Evolutionary conservation across 2,888 invertebrate genomes (phyloP), one percentile per base, ranked within the genome.

Genomic region (Cacoxenus indagator): DNA sequence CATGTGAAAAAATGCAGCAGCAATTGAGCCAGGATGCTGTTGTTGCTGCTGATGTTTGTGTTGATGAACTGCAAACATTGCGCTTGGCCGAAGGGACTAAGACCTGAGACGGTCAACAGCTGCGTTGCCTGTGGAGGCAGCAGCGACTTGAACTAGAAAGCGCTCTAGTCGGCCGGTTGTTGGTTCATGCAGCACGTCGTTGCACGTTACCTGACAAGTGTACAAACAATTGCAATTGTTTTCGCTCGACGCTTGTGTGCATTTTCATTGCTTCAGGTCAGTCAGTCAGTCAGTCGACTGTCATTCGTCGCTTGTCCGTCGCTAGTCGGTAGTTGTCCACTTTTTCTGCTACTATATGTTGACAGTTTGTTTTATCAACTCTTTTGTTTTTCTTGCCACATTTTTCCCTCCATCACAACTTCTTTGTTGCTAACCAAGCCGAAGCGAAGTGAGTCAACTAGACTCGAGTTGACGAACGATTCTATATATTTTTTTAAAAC

Each of bases 1-100:
- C 80, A 81, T 78, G 77, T 79, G 76, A 76, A 75, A 73, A 73
- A 70, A 61, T 70, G 73, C 72, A 72, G 65, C 62, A 45, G 27
- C 11, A 6, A 51, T 22, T 19, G 51, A 51, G 51, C 22, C 19
- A 22, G 5, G 19, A 8, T 27, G 55, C 26, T 11, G 26, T 26
- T 9, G 24, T 9, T 3, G 26, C 26, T 4, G n/a, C 55, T 27
- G 22, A 9, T 72, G 65, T 70, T 67, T 68, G 61, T 69, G 68
- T 62, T 71, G 74, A 73, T 71, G 69, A 69, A 69, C 70, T 73
- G 68, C 64, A 70, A 68, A 69, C 67, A 69, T 70, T 70, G 70
- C 48, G 48, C 48, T 48, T 48, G 48, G n/a, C 48, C 48, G 19
- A 14, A n/a, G 48, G n/a, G n/a, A n/a, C n/a, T n/a, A n/a, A n/a